These are phyloP conservation scores for Pseudochromis fuscus DNA, from an alignment of 2,797 vertebrate species.

Conservation along the genomic window DNA sequence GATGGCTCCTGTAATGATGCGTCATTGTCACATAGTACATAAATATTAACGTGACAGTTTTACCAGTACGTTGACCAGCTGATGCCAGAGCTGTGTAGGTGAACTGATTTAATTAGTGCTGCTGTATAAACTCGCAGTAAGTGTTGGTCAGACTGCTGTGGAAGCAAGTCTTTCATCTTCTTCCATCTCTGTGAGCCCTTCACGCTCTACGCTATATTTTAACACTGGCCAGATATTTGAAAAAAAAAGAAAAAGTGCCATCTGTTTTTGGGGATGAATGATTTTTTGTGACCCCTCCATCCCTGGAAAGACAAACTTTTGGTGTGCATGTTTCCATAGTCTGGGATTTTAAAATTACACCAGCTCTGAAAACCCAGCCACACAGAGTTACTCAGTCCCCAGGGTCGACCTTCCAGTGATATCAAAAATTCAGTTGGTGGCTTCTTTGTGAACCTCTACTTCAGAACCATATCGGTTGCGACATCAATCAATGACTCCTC, in stretches of 20 bases:
- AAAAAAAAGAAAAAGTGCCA: no score
- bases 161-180: conserved; percentile 6
- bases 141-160: conserved; percentile 1
- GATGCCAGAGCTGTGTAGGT: conserved; percentile 1
- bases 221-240: neutral
- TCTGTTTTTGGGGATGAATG: no score
- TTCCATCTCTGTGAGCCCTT: neutral
- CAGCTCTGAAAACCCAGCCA: neutral
- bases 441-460: conserved; percentile 8
- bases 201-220: neutral
- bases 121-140: neutral
- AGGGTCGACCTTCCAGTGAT: neutral
- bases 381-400: neutral
- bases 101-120: conserved; percentile 15
- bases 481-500: conserved; percentile 24
- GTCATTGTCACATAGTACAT: no score
- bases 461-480: conserved; percentile 9
- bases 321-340: neutral
- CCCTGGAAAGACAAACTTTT: neutral
- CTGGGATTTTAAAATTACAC: neutral
- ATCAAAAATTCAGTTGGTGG: neutral
- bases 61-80: neutral
- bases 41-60: neutral
- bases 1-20: neutral
- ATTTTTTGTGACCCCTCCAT: neutral